Evolutionary conservation across 2,113 vertebrate genomes (phyloP), one percentile per base, ranked within the genome.

Genomic region (Trochalopteron elliotii): DNA sequence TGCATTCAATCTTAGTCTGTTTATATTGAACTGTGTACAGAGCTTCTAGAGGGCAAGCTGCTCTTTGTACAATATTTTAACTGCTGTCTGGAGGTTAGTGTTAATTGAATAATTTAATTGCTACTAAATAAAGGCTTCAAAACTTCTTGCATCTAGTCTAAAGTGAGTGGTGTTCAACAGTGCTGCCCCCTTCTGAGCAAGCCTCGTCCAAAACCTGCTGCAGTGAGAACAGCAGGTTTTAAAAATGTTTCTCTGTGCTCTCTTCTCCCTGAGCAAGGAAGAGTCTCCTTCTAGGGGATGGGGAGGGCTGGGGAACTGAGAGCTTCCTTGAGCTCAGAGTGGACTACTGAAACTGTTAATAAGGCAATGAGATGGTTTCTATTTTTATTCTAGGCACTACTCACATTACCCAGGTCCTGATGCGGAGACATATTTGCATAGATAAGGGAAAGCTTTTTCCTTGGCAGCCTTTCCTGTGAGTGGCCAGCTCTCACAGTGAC

Each of bases 81-180:
- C 93, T 97, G 95, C 94, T 97, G 83, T 95, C 96, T 96, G 96
- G 78, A 98, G 95, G 83, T 94, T 98, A 97, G 94, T 96, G 97
- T 96, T 93, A 97, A 97, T 90, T 71, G 83, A 97, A 92, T 97
- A 97, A 97, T 96, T 97, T 97, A 97, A 96, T 94, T 97, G 95
- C 98, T 98, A 96, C 96, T 98, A 97, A 98, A 98, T 98, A 98
- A 98, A 98, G 94, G 93, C 97, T 98, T 98, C 96, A 93, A 94
- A 97, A 86, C 52, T 90, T 96, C 94, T 96, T 83, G 68, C 83
- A 70, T 28, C 18, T 37, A 33, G 83, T 89, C 47, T 89, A 17
- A 56, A 89, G 78, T 25, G 83, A 87, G 40, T 93, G 85, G 44
- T 92, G 72, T 63, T 59, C 3, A 39, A 55, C 47, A 71, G 56